These are phyloP conservation scores for Peromyscus leucopus DNA, from an alignment of 2,113 vertebrate species.

Conservation along the genomic window DNA sequence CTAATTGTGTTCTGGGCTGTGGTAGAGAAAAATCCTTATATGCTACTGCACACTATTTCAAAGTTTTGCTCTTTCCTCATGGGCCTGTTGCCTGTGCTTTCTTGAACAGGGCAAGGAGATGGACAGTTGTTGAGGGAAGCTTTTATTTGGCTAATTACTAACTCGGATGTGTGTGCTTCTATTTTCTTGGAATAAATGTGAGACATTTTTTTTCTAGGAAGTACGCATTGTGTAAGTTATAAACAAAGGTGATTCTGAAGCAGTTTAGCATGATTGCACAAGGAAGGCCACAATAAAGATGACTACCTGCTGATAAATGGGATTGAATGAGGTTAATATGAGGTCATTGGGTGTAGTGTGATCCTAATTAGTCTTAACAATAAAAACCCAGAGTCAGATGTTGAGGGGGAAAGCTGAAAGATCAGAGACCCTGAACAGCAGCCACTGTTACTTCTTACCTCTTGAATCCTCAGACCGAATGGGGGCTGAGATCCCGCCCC, in stretches of 20 bases:
- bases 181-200: slow-evolving; percentile 44
- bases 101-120: not conserved
- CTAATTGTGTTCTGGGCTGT: not conserved
- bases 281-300: not conserved
- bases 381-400: no score
- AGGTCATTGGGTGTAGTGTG: not conserved
- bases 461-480: no score
- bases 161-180: not conserved
- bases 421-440: no score
- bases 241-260: slow-evolving; percentile 29
- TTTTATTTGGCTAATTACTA: slow-evolving; percentile 56
- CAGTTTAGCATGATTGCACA: slow-evolving; percentile 10
- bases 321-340: not conserved
- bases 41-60: not conserved
- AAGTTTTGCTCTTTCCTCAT: not conserved
- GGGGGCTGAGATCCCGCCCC: no score
- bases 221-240: not conserved
- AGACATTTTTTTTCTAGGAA: not conserved
- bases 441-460: no score
- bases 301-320: not conserved
- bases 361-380: no score
- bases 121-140: not conserved
- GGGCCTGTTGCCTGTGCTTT: not conserved
- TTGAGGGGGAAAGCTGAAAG: no score
- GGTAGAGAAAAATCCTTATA: not conserved